Conservation (phyloP, 2,797 vertebrate genomes). For the Diglossa cyanea region DNA sequence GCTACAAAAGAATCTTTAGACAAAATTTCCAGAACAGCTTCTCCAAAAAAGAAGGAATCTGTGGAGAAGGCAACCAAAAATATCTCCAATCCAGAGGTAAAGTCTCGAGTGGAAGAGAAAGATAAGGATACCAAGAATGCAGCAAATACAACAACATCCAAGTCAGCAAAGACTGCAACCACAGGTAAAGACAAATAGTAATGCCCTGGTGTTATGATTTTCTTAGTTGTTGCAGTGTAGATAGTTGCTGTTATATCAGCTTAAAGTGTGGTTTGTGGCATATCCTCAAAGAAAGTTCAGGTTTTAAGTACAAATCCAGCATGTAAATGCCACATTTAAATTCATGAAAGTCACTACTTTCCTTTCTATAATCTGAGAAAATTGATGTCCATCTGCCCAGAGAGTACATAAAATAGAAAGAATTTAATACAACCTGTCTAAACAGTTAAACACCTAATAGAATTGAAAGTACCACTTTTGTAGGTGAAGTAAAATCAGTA, state of each 20-base stretch:
- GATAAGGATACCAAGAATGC: slow-evolving; percentile 94
- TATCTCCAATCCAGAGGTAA: slow-evolving; percentile 72
- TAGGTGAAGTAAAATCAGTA: not conserved
- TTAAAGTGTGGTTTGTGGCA: not conserved
- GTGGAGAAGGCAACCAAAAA: slow-evolving; percentile 77
- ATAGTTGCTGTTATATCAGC: not conserved
- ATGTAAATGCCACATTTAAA: not conserved
- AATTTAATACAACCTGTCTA: not conserved
- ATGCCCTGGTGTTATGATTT: not conserved
- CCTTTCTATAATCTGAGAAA: not conserved
- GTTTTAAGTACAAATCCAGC: not conserved
- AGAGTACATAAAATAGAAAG: not conserved
- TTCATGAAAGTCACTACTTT: not conserved
- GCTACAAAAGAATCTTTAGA: slow-evolving; percentile 84
- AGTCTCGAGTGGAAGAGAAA: slow-evolving; percentile 86
- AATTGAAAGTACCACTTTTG: not conserved
- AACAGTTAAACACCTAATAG: not conserved
- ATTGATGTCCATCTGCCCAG: not conserved
- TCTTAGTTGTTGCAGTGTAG: not conserved
- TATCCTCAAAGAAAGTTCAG: not conserved
- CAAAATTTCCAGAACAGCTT: slow-evolving; percentile 82
- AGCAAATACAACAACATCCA: slow-evolving; percentile 90
- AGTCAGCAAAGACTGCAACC: slow-evolving; percentile 84
- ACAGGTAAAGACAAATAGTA: slow-evolving; percentile 76
- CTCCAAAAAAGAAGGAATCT: slow-evolving; percentile 89